phyloP scores from a whole-genome alignment of 2,888 invertebrate genomes.

The Agonum fuliginosum region DNA sequence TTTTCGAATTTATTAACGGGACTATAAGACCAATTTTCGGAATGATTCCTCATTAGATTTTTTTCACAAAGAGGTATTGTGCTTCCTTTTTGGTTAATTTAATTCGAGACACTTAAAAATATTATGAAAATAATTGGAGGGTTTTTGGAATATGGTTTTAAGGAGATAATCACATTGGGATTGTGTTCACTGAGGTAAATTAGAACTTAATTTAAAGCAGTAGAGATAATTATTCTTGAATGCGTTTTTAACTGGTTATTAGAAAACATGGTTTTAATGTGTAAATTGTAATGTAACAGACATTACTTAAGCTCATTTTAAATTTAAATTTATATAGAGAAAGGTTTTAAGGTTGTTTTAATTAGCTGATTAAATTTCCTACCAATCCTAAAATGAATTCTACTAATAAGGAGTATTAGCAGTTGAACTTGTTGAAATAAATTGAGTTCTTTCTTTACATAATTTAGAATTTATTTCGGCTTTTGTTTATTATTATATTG shows the following conservation, averaged over 20 bases:
- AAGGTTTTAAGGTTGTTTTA: no score
- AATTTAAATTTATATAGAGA: conserved; percentile 2
- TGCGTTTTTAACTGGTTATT: background rate
- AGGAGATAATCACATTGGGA: background rate
- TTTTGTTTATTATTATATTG: no score
- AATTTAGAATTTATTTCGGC: no score
- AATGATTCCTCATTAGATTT: conserved; percentile 38
- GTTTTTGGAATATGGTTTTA: background rate
- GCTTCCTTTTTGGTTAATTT: conserved; percentile 35
- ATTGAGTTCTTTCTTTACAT: no score
- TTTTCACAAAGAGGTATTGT: conserved; percentile 4
- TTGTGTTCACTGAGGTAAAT: background rate
- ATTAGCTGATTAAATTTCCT: no score
- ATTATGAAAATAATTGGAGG: conserved; percentile 20
- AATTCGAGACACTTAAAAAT: conserved; percentile 8
- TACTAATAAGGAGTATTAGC: no score
- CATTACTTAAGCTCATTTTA: conserved; percentile 7
- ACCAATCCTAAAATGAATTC: no score
- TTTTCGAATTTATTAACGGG: conserved; percentile 23
- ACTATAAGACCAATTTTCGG: conserved; percentile 21
- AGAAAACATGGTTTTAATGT: background rate
- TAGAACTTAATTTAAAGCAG: background rate
- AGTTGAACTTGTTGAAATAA: no score
- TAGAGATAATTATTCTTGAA: conserved; percentile 1
- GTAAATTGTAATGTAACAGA: background rate